Evolutionary conservation across 2,797 vertebrate genomes (phyloP), one percentile per base, ranked within the genome.

Genomic region (Halcyon leucocephala): DNA sequence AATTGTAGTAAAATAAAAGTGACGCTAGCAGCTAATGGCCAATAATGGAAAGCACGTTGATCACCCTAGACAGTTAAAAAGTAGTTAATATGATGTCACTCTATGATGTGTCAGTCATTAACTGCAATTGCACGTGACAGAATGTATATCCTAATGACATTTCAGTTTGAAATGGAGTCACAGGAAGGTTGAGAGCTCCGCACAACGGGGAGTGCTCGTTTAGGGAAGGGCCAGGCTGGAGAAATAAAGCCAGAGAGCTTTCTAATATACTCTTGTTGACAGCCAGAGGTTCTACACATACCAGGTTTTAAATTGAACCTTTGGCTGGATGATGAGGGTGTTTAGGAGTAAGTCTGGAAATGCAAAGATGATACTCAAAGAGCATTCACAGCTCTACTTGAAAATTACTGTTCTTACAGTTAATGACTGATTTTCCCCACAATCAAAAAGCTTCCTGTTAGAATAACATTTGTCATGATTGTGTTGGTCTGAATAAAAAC

Each of bases 381-480:
- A 66, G 67, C 35, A 83, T 11, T 22, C 41, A 69, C 2, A 7
- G 49, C 24, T 95, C 42, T 73, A 55, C 57, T 15, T 78, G 44
- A 86, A 93, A 89, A 80, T 26, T 14, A 76, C 49, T 49, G 24
- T 41, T 85, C 55, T 89, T 82, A 31, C 71, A 87, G 72, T 79
- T 95, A 93, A 93, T 78, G 80, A 96, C 67, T 57, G 65, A 64
- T 89, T 58, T 78, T 44, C n/a, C 22, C 44, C 61, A 41, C 55
- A 85, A 76, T 41, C 39, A 81, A 79, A 86, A 81, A 49, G 22
- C 16, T 72, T 71, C 51, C 48, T 69, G 16, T 77, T 35, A 29
- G 46, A 82, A 16, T 71, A 94, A 76, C 22, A 28, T 70, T 55
- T 84, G 31, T 62, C 52, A 62, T 55, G 49, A 86, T 42, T 85